Evolutionary conservation across 1,140 invertebrate species (phyloP), one percentile per base, ranked within the genome.

Genomic region (Drosophila bifasciata): DNA sequence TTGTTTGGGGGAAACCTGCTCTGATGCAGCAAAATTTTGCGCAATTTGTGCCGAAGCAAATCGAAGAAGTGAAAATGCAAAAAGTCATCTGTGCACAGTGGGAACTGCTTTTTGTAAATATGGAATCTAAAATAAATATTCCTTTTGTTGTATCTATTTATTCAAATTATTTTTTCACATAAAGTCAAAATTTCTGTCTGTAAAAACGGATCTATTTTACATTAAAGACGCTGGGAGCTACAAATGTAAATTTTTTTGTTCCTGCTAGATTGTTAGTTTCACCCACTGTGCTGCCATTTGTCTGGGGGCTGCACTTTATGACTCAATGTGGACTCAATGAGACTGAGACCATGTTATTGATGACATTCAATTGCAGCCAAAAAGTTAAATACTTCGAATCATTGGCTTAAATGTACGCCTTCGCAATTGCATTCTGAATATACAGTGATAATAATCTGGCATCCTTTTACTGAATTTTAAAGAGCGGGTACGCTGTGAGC

Each of bases 291-390:
- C 28, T 44, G 9, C 23, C 39, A 39, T 11, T 66, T 43, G 46
- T 39, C 32, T 36, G 39, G 43, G n/a, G 43, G 60, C 52, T 41
- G 28, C 40, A 15, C 66, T 78, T 57, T 69, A 48, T 67, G 58
- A 46, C 56, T 68, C 63, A 75, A 8, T 28, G 43, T 51, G 51
- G 44, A n/a, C n/a, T n/a, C n/a, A n/a, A n/a, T n/a, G n/a, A n/a
- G n/a, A n/a, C n/a, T 57, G 71, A 56, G n/a, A n/a, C n/a, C 63
- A 76, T 73, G 76, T 68, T 52, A 81, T 80, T 63, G 68, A 81
- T 81, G 72, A 75, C 77, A 80, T 66, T 71, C 71, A 71, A 48
- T 51, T 32, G 44, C 17, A 58, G 45, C 32, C 21, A 3, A 56
- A 51, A 43, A 63, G 46, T 61, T 40, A 45, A 21, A 21, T 3